Evolutionary conservation across 2,797 vertebrate genomes (phyloP).

Genomic region (Dallia pectoralis): DNA sequence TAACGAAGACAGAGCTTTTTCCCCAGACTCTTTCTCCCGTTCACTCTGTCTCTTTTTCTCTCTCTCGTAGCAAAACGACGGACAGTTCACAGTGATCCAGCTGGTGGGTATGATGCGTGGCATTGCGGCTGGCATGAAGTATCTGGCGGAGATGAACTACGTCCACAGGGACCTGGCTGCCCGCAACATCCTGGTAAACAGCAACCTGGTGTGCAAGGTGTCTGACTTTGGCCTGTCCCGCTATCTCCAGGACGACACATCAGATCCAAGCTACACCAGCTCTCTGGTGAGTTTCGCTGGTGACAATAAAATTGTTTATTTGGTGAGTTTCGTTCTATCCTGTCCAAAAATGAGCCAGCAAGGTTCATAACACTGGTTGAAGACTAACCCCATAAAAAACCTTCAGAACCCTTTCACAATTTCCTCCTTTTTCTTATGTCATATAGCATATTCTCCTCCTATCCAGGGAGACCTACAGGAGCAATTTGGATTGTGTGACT

Average conservation of each 20-base stretch:
- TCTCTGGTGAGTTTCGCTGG: conserved; percentile 82
- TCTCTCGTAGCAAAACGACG: conserved; percentile 88
- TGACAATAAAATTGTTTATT: background rate
- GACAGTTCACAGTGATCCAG: conserved; percentile 98
- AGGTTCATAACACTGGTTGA: background rate
- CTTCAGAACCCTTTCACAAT: background rate
- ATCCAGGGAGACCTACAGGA: no score
- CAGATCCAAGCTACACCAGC: conserved; percentile 97
- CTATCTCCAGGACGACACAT: conserved; percentile 95
- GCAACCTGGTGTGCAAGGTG: conserved; percentile 98
- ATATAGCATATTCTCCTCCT: no score
- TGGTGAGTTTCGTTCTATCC: background rate
- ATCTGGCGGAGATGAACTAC: conserved; percentile 97
- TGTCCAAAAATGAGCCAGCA: background rate
- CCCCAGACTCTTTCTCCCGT: background rate
- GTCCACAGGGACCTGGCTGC: conserved; percentile 97
- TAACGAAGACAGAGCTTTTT: background rate
- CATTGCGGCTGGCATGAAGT: conserved; percentile 97
- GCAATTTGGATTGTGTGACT: no score
- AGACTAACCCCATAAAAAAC: background rate
- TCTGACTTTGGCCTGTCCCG: conserved; percentile 97
- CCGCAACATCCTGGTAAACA: conserved; percentile 97
- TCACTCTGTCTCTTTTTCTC: background rate
- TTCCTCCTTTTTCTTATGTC: no score
- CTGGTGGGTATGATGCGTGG: conserved; percentile 97